These are phyloP conservation scores for Synergus japonicus DNA, from an alignment of 2,888 invertebrate genomes.

Conservation along the genomic window DNA sequence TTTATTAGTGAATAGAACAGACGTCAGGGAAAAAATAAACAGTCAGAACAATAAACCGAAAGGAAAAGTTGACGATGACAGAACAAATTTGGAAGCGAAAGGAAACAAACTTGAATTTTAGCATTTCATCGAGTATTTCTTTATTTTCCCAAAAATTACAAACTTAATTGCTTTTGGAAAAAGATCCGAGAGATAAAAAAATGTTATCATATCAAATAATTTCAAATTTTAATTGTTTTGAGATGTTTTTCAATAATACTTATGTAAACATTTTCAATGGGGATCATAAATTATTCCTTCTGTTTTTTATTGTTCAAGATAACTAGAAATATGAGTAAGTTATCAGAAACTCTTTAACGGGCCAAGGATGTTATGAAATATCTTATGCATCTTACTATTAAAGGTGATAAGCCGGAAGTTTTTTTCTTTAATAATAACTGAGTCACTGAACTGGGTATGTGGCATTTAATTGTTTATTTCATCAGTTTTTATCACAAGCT, in stretches of 20 bases:
- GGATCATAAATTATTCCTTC: neutral
- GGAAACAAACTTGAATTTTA: neutral
- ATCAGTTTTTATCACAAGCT: neutral
- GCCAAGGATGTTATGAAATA: constrained; percentile 4
- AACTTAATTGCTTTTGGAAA: neutral
- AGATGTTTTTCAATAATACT: neutral
- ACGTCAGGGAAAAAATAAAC: constrained; percentile 30
- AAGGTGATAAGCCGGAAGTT: constrained; percentile 1
- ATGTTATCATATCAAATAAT: neutral
- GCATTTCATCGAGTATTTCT: neutral
- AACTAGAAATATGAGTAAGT: constrained; percentile 9
- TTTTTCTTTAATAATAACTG: neutral
- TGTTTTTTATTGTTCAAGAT: neutral
- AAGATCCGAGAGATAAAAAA: neutral
- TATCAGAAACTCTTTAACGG: constrained; percentile 17
- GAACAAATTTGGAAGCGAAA: neutral
- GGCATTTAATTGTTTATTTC: neutral
- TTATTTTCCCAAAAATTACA: neutral
- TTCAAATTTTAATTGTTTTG: neutral
- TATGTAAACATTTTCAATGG: neutral
- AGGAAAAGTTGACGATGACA: constrained; percentile 15
- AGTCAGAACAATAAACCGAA: constrained; percentile 4
- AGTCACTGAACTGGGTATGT: neutral
- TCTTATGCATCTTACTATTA: neutral
- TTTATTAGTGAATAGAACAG: constrained; percentile 30